Evolutionary conservation across 2,888 invertebrate species (phyloP).

Genomic region (Troides helena): DNA sequence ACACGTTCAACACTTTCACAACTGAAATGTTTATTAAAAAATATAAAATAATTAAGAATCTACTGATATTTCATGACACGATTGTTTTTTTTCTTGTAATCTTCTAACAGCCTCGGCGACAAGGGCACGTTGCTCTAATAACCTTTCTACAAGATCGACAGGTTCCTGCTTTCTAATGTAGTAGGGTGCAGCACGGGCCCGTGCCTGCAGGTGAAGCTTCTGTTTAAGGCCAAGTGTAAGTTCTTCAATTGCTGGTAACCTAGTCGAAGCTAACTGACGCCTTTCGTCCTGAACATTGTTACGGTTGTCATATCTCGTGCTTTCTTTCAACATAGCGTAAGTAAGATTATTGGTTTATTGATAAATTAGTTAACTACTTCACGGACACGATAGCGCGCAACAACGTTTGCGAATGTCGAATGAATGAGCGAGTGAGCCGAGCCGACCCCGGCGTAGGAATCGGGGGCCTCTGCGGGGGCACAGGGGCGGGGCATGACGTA

Average conservation of each 20-base stretch:
- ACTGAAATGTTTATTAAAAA: conserved; percentile 71
- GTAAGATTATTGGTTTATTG: conserved; percentile 39
- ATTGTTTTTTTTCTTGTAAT: conserved; percentile 74
- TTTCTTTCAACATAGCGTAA: conserved; percentile 71
- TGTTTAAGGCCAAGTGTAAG: conserved; percentile 76
- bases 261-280: conserved; percentile 59
- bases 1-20: conserved; percentile 79
- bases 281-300: conserved; percentile 50
- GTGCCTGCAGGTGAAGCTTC: conserved; percentile 76
- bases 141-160: conserved; percentile 73
- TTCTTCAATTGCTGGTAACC: conserved; percentile 73
- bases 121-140: conserved; percentile 75
- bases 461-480: conserved; percentile 64
- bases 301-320: conserved; percentile 64
- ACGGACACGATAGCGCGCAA: conserved; percentile 51
- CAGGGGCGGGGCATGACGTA: conserved; percentile 67
- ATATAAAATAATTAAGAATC: conserved; percentile 70
- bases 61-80: conserved; percentile 75
- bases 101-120: conserved; percentile 77
- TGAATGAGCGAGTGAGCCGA: conserved; percentile 75
- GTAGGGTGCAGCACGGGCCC: conserved; percentile 75
- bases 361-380: conserved; percentile 57
- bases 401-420: conserved; percentile 76
- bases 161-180: conserved; percentile 79
- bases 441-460: conserved; percentile 69